Evolutionary conservation across 35 echinoderm and acorn worm species (phyloP), one percentile per base, ranked within the genome.

Genomic region (Anneissia japonica): DNA sequence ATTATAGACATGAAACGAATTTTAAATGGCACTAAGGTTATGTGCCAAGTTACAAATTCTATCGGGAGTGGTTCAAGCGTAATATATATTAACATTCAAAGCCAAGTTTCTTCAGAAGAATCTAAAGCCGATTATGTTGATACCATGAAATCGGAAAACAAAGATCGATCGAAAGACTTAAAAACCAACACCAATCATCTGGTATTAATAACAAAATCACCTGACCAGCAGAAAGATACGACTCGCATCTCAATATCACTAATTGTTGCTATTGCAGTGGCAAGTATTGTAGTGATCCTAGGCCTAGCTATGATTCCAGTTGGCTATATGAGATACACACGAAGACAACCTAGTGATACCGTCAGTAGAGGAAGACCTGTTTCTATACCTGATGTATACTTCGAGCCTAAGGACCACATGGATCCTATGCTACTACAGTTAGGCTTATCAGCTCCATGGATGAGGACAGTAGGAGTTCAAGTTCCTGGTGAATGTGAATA

Each of bases 401-500:
- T 64, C 26, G 51, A 64, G 21, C 51, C 51, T 64, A 64, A 23
- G 26, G 51, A 64, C 26, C 51, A 64, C 51, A 23, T 64, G 21
- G 51, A 64, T 64, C 51, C 51, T 64, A 64, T 64, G 51, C 19
- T 64, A 64, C 51, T 23, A 64, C 51, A 64, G 51, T 64, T 64
- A 64, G 51, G 51, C 19, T 64, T 64, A 64, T 64, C 51, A 64
- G 51, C 51, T 64, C 51, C 51, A 64, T 64, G 51, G 51, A 64
- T 64, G 51, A 64, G 19, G 51, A 64, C 51, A 64, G 51, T 64
- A 64, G 51, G 51, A 64, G 51, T 64, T 64, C 51, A 64, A 64
- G 51, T 64, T 64, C 51, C 51, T 64, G 51, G 51, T 64, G 51
- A 64, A 64, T 64, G 51, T 64, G 51, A 64, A 64, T 64, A 64